Evolutionary conservation across 1,140 invertebrate species (phyloP), one percentile per base, ranked within the genome.

Genomic region (Drosophila sproati): DNA sequence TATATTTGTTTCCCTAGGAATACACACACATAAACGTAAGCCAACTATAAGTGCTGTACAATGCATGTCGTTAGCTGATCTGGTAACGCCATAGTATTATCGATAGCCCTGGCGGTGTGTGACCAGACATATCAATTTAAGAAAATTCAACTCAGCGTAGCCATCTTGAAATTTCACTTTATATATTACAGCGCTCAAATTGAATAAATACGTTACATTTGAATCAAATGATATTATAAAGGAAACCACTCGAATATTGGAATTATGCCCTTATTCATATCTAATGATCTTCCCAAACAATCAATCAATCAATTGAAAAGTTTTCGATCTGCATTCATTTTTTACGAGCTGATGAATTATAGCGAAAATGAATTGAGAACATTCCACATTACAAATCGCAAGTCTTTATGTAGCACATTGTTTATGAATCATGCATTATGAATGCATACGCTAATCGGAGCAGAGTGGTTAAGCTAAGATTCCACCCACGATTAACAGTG

Each of bases 351-450:
- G 20, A 20, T 20, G 1, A 20, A 20, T 20, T 1, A 20, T 20
- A 20, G 20, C 20, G 20, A 20, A 20, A 20, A 20, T 20, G 1
- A 20, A 20, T 60, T 32, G 43, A 59, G 56, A 60, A 48, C 32
- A 3, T 62, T 62, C 60, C 6, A 12, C 10, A 8, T 50, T 7
- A 29, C 20, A 39, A 35, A 50, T 34, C 28, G 6, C 6, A 52
- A 34, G 2, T 52, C 59, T 61, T 37, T 48, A 32, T 59, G 47
- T 50, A 20, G 43, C 52, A 37, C 52, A 37, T 1, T 48, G 39
- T 39, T 2, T n/a, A 6, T 73, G 70, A 73, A 59, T 73, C 70
- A 73, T 60, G 4, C 29, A 32, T 73, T 54, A 67, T 72, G 69
- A 72, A 72, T 72, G 61, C 54, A 55, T 31, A 64, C 57, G 50